Base-by-base conservation (phyloP, 1,140 invertebrate species). In the Dufourea novaeangliae region DNA sequence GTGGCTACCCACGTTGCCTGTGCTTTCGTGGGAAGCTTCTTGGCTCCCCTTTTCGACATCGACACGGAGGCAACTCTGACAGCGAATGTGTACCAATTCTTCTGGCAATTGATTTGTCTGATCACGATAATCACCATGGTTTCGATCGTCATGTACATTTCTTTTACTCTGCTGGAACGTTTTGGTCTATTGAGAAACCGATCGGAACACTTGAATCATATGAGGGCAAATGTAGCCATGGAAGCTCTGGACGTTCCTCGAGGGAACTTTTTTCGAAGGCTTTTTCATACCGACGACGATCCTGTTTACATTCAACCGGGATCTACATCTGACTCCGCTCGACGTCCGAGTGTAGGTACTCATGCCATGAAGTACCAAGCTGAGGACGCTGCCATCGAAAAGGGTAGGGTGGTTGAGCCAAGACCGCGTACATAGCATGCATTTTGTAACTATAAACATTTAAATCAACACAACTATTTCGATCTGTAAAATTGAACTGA, bases 41-140 rank as follows among this genome's bases (percentile, higher is more conserved):
- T 88, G 0, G 83, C 76, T 0, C 84, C 87, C 1, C 37, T 89
- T 3, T 77, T 81, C 4, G n/a, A 22, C 2, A 20, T 57, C 6
- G 22, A 27, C 5, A 17, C 25, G 8, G 4, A 57, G 3, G 25
- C 62, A 0, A 54, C 70, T 5, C 22, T 27, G 12, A 1, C 0
- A 1, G n/a, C 14, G 5, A 59, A 86, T 46, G 50, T 87, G 8
- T 54, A 85, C 25, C 77, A 83, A 66, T 57, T 87, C 29, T 54
- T 64, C 0, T 89, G 88, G 88, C 87, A 89, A 69, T 10, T 84
- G 25, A 86, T 89, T 12, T 86, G 82, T 41, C n/a, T 89, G 22
- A 10, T 78, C n/a, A 22, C 25, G 7, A 66, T 88, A n/a, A 46
- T 84, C 27, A 37, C 11, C 0, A 5, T 82, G 6, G 83, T 88